phyloP scores from a whole-genome alignment of 2,797 vertebrate species.

The Chaetodon trifasciatus region DNA sequence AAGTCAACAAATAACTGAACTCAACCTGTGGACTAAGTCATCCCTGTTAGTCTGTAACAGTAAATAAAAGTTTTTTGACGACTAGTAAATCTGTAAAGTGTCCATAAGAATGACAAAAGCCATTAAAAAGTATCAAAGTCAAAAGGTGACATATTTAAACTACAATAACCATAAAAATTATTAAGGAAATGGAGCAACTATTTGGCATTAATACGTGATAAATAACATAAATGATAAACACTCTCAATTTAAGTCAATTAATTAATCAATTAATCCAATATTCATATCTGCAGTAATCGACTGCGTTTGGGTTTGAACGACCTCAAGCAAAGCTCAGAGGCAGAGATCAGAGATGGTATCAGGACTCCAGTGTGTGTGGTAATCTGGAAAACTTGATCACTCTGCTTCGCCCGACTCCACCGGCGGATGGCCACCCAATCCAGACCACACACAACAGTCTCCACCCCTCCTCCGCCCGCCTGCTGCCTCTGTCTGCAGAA shows the following conservation, averaged over 20 bases:
- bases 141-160: background rate
- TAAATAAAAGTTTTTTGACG: background rate
- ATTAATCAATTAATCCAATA: background rate
- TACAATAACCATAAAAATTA: background rate
- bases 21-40: background rate
- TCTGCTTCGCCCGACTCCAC: conserved; percentile 72
- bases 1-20: background rate
- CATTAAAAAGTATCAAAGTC: background rate
- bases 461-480: conserved; percentile 15
- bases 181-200: background rate
- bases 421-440: conserved; percentile 70
- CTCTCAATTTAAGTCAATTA: background rate
- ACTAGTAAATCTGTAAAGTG: background rate
- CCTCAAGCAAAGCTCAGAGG: conserved; percentile 8
- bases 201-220: background rate
- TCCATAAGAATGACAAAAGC: too few relatives aligned
- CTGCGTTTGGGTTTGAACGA: background rate
- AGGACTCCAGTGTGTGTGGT: conserved; percentile 65
- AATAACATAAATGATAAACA: background rate
- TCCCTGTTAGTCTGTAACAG: background rate
- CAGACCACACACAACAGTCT: conserved; percentile 68
- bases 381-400: conserved; percentile 64
- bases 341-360: conserved; percentile 52
- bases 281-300: background rate
- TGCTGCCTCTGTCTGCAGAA: conserved; percentile 56